Conservation (phyloP, 1,140 invertebrate genomes). For the Drosophila persimilis region DNA sequence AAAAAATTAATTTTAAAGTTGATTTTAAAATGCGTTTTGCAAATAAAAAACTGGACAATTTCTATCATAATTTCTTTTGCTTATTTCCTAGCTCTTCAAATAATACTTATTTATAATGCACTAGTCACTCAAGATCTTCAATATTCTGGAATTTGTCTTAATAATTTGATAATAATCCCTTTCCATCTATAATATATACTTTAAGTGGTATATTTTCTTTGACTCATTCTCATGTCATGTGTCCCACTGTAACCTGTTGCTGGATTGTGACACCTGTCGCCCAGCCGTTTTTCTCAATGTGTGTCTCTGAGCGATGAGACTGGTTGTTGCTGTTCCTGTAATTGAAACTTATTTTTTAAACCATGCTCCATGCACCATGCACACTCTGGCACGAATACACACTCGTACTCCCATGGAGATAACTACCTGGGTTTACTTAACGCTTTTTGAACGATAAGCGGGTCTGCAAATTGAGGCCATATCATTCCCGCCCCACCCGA, state of each 20-base stretch:
- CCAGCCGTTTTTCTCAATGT: slow-evolving; percentile 19
- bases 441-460: slow-evolving; percentile 64
- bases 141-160: no score
- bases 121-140: no score
- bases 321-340: slow-evolving; percentile 14
- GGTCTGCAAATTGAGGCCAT: slow-evolving; percentile 66
- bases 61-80: no score
- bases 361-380: slow-evolving; percentile 45
- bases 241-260: slow-evolving; percentile 46
- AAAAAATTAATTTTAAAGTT: no score
- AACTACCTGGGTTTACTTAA: slow-evolving; percentile 54
- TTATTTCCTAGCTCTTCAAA: no score
- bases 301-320: slow-evolving; percentile 1
- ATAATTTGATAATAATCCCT: no score
- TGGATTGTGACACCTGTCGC: slow-evolving; percentile 40
- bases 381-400: slow-evolving; percentile 1
- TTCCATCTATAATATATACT: no score
- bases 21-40: no score
- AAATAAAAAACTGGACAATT: no score
- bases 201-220: not conserved
- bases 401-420: slow-evolving; percentile 15
- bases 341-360: slow-evolving; percentile 54
- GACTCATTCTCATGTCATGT: not conserved
- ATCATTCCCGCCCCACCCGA: slow-evolving; percentile 30
- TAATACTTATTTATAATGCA: no score